Base-by-base conservation (phyloP, 2,797 vertebrate genomes). In the Bryconaethiops microstoma region DNA sequence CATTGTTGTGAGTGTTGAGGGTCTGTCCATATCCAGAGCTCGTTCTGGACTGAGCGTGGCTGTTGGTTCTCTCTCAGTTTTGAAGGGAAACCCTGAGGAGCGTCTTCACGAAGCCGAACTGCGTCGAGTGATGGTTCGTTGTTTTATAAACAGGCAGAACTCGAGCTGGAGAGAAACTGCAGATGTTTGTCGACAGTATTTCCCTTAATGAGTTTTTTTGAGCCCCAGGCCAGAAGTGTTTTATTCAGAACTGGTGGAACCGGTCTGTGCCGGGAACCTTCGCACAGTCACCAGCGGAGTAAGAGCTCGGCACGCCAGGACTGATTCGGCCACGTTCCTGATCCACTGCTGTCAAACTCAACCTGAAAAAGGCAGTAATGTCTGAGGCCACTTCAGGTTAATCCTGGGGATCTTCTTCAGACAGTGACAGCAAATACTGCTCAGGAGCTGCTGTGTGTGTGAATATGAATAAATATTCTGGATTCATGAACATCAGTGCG, bases 211-310 rank as follows among this genome's bases (percentile, higher is more conserved):
- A 48, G 6, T 40, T 17, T 29, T 60, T 57, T 25, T 78, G 12
- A n/a, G 72, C 63, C 76, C 48, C 57, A 81, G 10, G 10, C 14
- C 40, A 25, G 13, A 54, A 0, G 29, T 19, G 7, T 50, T 23
- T 54, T 16, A 59, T 14, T 62, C 55, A 39, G 80, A 79, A 79
- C 82, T 57, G 17, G 85, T 80, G 67, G 50, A 69, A 84, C 85
- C 77, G 77, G 85, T 77, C 70, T 64, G 63, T 9, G 12, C 40
- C 45, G 50, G 59, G 63, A 0, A 74, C 73, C 59, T 23, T 25
- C 57, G 55, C 21, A 57, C 74, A 55, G 70, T 69, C 79, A 69
- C 60, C 42, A 50, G 71, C 14, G 48, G 39, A 55, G 21, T 57
- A 60, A 25, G 55, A 19, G 69, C 54, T 50, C 50, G 62, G 75